Evolutionary conservation across 2,797 vertebrate species (phyloP).

Genomic region (Momotus momota): DNA sequence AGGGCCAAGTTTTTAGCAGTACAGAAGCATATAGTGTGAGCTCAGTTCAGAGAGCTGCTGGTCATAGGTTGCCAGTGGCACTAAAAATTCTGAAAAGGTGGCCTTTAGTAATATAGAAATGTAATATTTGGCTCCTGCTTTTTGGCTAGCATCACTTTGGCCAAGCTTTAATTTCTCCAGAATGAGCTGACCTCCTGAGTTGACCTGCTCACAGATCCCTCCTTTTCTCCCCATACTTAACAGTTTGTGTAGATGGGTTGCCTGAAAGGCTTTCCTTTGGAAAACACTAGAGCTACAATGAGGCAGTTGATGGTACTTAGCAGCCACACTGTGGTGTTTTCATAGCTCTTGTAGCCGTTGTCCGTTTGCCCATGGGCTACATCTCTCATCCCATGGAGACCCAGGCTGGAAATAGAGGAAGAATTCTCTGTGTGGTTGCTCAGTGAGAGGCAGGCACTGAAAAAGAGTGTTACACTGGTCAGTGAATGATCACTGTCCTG

Average conservation of each 20-base stretch:
- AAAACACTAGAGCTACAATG: slow-evolving; percentile 79
- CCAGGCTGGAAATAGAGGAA: not conserved
- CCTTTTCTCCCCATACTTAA: slow-evolving; percentile 70
- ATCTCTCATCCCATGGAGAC: not conserved
- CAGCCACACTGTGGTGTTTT: slow-evolving; percentile 83
- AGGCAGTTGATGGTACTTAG: slow-evolving; percentile 82
- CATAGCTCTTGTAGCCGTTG: slow-evolving; percentile 74
- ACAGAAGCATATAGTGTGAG: not conserved
- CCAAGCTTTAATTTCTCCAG: not conserved
- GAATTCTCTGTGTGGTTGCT: not conserved
- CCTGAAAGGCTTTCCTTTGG: slow-evolving; percentile 84
- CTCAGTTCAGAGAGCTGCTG: not conserved
- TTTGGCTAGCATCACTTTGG: not conserved
- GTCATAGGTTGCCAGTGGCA: not conserved
- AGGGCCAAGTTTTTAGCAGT: not conserved
- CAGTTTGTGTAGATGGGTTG: slow-evolving; percentile 82
- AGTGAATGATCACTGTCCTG: not conserved
- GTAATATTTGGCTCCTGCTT: not conserved
- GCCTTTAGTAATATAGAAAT: not conserved
- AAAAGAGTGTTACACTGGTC: not conserved
- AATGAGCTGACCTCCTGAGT: not conserved
- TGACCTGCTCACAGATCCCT: not conserved
- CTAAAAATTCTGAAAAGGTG: not conserved
- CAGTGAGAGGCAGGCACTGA: slow-evolving; percentile 66
- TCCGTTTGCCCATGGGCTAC: not conserved